Conservation (phyloP, 2,113 vertebrate genomes). For the Equus przewalskii region DNA sequence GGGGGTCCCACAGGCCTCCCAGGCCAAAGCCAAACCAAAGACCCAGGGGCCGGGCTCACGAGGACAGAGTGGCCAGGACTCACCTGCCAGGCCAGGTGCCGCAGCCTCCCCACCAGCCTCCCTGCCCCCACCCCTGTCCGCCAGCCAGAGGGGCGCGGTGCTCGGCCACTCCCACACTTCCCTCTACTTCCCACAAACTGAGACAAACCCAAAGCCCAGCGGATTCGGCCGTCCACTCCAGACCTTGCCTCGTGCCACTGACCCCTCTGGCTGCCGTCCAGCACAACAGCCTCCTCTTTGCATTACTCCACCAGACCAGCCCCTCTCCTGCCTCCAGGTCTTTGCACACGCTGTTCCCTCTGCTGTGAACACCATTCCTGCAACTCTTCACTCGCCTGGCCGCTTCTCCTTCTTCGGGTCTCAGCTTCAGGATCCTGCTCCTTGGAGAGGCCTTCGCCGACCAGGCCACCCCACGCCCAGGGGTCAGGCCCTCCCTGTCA, state of each 20-base stretch:
- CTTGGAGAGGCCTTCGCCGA: accelerated
- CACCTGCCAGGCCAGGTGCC: not conserved
- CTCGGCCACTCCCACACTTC: no score
- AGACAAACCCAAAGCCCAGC: not conserved
- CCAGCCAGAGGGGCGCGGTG: not conserved
- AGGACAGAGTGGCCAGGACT: not conserved
- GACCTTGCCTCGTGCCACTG: not conserved
- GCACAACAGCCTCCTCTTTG: not conserved
- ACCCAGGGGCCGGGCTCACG: not conserved
- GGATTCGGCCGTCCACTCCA: not conserved
- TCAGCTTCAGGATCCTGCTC: not conserved
- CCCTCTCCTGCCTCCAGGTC: not conserved
- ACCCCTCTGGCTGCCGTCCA: not conserved
- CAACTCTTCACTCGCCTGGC: not conserved
- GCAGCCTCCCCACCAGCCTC: not conserved
- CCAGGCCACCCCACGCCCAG: accelerated
- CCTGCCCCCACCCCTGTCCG: not conserved
- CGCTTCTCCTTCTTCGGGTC: not conserved
- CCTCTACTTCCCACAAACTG: not conserved
- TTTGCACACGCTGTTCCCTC: not conserved
- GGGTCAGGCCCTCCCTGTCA: not conserved
- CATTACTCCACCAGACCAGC: not conserved
- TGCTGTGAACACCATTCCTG: not conserved
- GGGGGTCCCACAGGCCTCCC: not conserved
- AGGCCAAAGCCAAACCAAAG: not conserved